Conservation (phyloP, 2,797 vertebrate species). For the Leuciscus waleckii region DNA sequence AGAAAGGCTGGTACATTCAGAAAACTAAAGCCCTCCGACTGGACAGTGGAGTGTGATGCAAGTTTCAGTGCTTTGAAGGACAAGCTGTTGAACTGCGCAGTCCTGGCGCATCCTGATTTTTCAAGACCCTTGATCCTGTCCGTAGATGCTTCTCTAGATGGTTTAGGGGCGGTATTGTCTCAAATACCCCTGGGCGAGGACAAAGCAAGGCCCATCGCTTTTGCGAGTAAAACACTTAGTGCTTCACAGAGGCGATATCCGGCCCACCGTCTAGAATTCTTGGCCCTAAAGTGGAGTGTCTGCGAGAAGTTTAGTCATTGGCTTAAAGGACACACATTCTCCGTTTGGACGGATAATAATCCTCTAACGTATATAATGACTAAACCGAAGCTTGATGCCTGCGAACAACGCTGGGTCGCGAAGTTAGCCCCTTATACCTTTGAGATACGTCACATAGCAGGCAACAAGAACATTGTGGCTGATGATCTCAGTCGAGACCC, state of each 20-base stretch:
- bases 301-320: too few species aligned
- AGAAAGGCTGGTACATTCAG: neutral
- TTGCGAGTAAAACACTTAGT: too few species aligned
- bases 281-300: too few species aligned
- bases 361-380: slow-evolving; percentile 18
- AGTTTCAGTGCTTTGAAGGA: slow-evolving; percentile 7
- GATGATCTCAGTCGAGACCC: slow-evolving; percentile 48
- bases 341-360: neutral
- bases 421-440: slow-evolving; percentile 56
- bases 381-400: slow-evolving; percentile 50
- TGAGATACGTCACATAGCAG: slow-evolving; percentile 50
- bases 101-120: too few species aligned
- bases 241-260: too few species aligned
- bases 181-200: too few species aligned
- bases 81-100: slow-evolving; percentile 37
- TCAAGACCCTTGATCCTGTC: too few species aligned
- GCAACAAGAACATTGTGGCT: slow-evolving; percentile 50
- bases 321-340: slow-evolving; percentile 42
- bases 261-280: too few species aligned
- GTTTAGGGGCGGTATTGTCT: slow-evolving; percentile 4
- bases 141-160: slow-evolving; percentile 29
- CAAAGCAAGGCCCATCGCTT: too few species aligned
- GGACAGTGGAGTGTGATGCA: slow-evolving; percentile 44
- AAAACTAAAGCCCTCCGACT: slow-evolving; percentile 44
- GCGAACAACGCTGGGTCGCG: slow-evolving; percentile 53